Conservation (phyloP, 2,113 vertebrate species). For the Oostethus manadensis region DNA sequence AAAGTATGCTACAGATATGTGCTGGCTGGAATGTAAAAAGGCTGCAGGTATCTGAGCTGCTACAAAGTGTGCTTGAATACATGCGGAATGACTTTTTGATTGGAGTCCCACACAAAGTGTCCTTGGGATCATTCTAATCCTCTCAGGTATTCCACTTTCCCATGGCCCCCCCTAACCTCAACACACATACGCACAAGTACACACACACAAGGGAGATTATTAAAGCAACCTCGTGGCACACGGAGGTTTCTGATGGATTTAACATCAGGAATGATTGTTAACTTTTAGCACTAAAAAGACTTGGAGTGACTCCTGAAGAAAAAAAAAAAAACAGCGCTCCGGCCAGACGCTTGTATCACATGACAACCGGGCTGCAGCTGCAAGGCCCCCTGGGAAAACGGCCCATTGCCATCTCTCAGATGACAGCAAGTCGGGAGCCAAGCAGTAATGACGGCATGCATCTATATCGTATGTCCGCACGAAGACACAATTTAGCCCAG, state of each 20-base stretch:
- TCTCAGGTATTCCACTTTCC: slow-evolving; percentile 67
- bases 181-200: slow-evolving; percentile 19
- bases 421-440: slow-evolving; percentile 30
- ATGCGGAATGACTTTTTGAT: slow-evolving; percentile 48
- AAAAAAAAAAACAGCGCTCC: slow-evolving; percentile 31
- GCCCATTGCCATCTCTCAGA: slow-evolving; percentile 57
- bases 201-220: slow-evolving; percentile 58
- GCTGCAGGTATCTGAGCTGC: slow-evolving; percentile 16
- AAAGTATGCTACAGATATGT: slow-evolving; percentile 5
- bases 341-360: slow-evolving; percentile 66
- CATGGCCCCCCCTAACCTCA: slow-evolving; percentile 55
- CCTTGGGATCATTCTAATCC: slow-evolving; percentile 62
- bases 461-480: slow-evolving; percentile 49
- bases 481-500: slow-evolving; percentile 35
- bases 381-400: slow-evolving; percentile 67
- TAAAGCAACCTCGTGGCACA: slow-evolving; percentile 64
- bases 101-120: slow-evolving; percentile 50
- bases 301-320: slow-evolving; percentile 64
- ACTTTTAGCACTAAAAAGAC: slow-evolving; percentile 62
- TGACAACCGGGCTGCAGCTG: slow-evolving; percentile 56
- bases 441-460: slow-evolving; percentile 28
- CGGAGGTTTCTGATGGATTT: slow-evolving; percentile 69
- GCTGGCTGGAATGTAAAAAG: slow-evolving; percentile 7
- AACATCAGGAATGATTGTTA: slow-evolving; percentile 71
- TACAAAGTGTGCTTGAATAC: slow-evolving; percentile 30